Conservation (phyloP, 23 tunicate species). For the Trididemnum clinides region DNA sequence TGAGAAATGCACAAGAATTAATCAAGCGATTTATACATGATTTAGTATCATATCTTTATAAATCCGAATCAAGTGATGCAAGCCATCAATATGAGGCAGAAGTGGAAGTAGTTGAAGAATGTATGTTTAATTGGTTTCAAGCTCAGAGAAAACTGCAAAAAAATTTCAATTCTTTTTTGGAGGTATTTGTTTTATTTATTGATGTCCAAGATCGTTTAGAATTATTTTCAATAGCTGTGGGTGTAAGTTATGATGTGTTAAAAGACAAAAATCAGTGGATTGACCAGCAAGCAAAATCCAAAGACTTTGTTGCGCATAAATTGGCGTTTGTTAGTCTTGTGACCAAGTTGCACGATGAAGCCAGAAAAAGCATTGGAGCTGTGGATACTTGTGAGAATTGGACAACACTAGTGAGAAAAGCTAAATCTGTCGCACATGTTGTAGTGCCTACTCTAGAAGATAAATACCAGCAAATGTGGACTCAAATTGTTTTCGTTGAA, state of each 20-base stretch:
- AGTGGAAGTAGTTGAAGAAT: not conserved
- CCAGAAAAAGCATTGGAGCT: not conserved
- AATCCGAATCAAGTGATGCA: not conserved
- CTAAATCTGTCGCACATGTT: slow-evolving; percentile 30
- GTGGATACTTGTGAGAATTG: slow-evolving; percentile 44
- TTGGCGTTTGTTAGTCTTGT: not conserved
- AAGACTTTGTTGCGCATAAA: not conserved
- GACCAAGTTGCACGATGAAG: slow-evolving; percentile 10
- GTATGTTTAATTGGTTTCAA: not conserved
- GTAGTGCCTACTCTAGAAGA: not conserved
- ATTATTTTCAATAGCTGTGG: slow-evolving; percentile 33
- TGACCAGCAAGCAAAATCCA: not conserved
- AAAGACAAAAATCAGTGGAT: slow-evolving; percentile 25
- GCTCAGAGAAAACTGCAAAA: not conserved
- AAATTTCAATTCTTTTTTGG: slow-evolving; percentile 37
- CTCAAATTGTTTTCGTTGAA: slow-evolving; percentile 43
- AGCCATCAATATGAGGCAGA: not conserved
- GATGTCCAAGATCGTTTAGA: slow-evolving; percentile 1
- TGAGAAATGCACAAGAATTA: not conserved
- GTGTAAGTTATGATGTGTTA: slow-evolving; percentile 24
- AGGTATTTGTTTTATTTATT: slow-evolving; percentile 34
- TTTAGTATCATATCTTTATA: slow-evolving; percentile 12
- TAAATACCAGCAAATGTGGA: slow-evolving; percentile 39
- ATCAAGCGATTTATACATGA: slow-evolving; percentile 23
- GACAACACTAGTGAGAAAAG: slow-evolving; percentile 24